phyloP scores from a whole-genome alignment of 2,888 invertebrate genomes.

The Scaptomyza parva region DNA sequence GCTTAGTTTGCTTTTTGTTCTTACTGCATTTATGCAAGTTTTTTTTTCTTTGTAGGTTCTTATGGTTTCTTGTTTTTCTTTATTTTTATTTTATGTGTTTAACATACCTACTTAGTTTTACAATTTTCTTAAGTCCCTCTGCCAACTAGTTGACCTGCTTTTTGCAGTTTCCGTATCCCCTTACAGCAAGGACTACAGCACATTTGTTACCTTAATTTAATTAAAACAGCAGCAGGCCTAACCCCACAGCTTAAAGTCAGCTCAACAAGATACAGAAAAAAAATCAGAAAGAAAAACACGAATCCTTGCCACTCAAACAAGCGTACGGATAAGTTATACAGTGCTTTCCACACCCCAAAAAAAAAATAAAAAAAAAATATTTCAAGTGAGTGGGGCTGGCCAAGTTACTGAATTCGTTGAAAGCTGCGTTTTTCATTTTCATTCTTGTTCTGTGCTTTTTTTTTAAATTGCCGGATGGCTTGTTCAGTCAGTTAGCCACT shows the following conservation, averaged over 20 bases:
- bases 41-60: conserved; percentile 1
- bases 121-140: conserved; percentile 56
- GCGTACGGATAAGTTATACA: background rate
- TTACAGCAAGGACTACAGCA: conserved; percentile 25
- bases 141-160: conserved; percentile 63
- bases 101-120: conserved; percentile 56
- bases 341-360: background rate
- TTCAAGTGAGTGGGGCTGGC: conserved; percentile 2
- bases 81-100: background rate
- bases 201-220: conserved; percentile 54
- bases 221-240: conserved; percentile 49
- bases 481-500: conserved; percentile 40
- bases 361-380: background rate
- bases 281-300: conserved; percentile 7
- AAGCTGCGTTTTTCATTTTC: conserved; percentile 14
- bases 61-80: background rate
- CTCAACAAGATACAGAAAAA: conserved; percentile 4
- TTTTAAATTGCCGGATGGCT: background rate
- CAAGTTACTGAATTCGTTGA: conserved; percentile 14
- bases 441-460: background rate
- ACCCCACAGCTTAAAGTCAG: conserved; percentile 11
- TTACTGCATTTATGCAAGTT: conserved; percentile 29
- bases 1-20: conserved; percentile 15
- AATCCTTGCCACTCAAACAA: conserved; percentile 13
- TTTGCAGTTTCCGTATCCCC: conserved; percentile 31